Evolutionary conservation across 2,113 vertebrate genomes (phyloP).

Genomic region (Cariama cristata): DNA sequence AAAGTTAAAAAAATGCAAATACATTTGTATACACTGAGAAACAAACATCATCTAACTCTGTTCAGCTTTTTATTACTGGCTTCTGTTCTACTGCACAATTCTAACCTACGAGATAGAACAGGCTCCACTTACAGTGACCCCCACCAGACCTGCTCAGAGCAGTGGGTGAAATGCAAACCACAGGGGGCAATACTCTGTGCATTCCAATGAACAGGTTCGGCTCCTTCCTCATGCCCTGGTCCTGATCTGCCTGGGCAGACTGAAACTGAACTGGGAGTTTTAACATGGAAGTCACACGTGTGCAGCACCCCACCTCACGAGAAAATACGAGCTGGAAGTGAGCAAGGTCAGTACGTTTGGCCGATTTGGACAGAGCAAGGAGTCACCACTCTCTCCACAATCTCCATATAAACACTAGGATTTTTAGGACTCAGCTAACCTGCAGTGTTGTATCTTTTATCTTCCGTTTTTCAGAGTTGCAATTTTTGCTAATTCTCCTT

Average conservation of each 20-base stretch:
- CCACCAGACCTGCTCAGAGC: not conserved
- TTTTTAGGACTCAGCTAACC: not conserved
- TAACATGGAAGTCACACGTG: fast-evolving
- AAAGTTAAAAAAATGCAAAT: not conserved
- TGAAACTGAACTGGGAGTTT: not conserved
- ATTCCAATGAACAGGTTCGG: not conserved
- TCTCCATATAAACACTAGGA: not conserved
- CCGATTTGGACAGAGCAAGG: not conserved
- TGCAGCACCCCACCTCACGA: not conserved
- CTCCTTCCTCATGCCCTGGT: not conserved
- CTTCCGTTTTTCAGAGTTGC: not conserved
- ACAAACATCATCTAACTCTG: not conserved
- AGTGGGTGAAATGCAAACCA: not conserved
- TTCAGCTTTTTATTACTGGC: not conserved
- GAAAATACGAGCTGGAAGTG: fast-evolving
- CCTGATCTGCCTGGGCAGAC: not conserved
- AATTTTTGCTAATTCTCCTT: not conserved
- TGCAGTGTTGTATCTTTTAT: not conserved
- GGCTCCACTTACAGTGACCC: not conserved
- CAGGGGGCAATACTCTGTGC: not conserved
- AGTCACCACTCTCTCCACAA: not conserved
- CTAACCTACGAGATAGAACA: not conserved
- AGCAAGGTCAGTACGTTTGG: not conserved
- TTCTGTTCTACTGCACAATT: not conserved
- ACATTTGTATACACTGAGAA: not conserved